Evolutionary conservation across 2,113 vertebrate species (phyloP), one percentile per base, ranked within the genome.

Genomic region (Sula dactylatra): DNA sequence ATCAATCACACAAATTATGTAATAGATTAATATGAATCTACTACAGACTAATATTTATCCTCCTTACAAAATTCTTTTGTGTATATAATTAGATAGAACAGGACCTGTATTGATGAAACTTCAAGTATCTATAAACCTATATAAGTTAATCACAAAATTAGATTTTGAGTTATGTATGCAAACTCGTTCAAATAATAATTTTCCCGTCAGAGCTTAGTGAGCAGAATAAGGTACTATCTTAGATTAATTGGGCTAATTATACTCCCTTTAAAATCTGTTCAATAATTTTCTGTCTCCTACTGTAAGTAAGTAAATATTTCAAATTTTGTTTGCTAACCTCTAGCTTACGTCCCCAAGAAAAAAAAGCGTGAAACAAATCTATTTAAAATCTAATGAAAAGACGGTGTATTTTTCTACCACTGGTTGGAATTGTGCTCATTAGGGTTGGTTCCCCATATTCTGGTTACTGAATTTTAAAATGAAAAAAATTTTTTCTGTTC

Each of bases 211-310:
- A 87, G 17, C 11, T 92, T 92, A 97, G 22, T 86, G 56, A 95
- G 58, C 67, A 96, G 84, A 97, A 96, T 89, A 97, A 96, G 49
- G 77, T 82, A 98, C 80, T 94, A 64, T 6, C 36, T 74, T 77
- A 97, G 97, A 97, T 96, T 97, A 96, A 98, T 50, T 67, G 22
- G 32, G 59, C 56, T 96, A 95, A 97, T 98, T 96, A 97, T 70
- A 78, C 61, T 70, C 86, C 95, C 54, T 95, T 97, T 94, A 92
- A 94, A 96, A 90, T 82, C 58, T 76, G 54, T 85, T 97, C 73
- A 96, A 90, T 93, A 96, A 77, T 95, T 94, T 97, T 90, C 73
- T 94, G 38, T 90, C 56, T 92, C 92, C 59, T 86, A 50, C 8
- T 56, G 10, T 49, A 93, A 95, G 8, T 47, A 93, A 93, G 69